These are phyloP conservation scores for Cebidichthys violaceus DNA, from an alignment of 2,113 vertebrate species.

Conservation along the genomic window DNA sequence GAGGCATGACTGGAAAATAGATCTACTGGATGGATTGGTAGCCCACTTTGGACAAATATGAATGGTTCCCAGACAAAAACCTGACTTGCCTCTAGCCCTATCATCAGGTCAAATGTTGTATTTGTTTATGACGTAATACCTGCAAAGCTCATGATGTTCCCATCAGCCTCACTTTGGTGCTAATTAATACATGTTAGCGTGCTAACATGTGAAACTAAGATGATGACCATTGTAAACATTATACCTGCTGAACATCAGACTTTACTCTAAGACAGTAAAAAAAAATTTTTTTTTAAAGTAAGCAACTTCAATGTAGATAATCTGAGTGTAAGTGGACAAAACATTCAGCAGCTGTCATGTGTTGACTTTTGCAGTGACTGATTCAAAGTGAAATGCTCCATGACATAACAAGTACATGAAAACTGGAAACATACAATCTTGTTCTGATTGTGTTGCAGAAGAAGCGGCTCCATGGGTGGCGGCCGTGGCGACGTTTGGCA, in stretches of 20 bases:
- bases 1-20: neutral
- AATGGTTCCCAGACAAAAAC: neutral
- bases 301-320: neutral
- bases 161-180: neutral
- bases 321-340: neutral
- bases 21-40: neutral
- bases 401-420: neutral
- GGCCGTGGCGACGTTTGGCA: slow-evolving; percentile 36
- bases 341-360: neutral
- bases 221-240: too few species aligned
- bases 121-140: too few species aligned
- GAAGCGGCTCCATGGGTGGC: slow-evolving; percentile 55
- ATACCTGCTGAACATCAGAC: too few species aligned
- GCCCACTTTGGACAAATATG: neutral
- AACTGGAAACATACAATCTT: neutral
- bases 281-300: neutral
- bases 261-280: too few species aligned
- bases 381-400: neutral
- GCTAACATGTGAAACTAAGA: too few species aligned
- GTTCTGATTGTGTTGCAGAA: slow-evolving; percentile 40
- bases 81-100: too few species aligned
- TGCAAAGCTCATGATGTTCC: neutral
- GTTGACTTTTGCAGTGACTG: neutral
- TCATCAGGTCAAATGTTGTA: too few species aligned
- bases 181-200: too few species aligned